A percentile compares a stretch with the other conserved stretches of the same genome.
Conservation (phyloP, 1,140 invertebrate species). For the Ladona fulva region DNA sequence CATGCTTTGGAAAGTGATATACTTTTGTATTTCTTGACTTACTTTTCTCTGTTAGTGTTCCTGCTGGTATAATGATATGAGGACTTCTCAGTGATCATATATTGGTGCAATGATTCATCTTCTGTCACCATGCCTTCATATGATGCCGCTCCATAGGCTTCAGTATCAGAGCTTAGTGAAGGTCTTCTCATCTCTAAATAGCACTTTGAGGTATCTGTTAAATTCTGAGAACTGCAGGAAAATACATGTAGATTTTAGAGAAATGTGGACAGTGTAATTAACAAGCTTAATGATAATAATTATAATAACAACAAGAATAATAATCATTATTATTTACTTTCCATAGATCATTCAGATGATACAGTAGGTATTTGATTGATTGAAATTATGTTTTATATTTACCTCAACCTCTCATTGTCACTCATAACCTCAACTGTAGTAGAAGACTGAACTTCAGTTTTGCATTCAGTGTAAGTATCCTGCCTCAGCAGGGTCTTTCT, state of each 20-base stretch:
- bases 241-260: background rate
- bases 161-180: background rate
- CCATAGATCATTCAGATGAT: too few species aligned
- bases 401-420: background rate
- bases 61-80: background rate
- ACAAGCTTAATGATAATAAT: background rate
- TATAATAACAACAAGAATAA: too few species aligned
- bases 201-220: background rate
- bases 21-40: background rate
- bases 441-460: background rate
- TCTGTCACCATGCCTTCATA: background rate
- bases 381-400: background rate
- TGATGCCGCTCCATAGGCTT: background rate
- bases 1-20: too few species aligned
- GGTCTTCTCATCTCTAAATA: background rate
- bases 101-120: background rate
- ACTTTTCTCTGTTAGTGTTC: background rate
- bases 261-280: too few species aligned
- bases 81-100: background rate
- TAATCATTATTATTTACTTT: too few species aligned
- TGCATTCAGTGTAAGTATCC: background rate
- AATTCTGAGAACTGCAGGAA: background rate
- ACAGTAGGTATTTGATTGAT: too few species aligned
- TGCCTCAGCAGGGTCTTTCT: background rate
- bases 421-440: background rate